Evolutionary conservation across 2,888 invertebrate genomes (phyloP), one percentile per base, ranked within the genome.

Genomic region (Anarsia innoxiella): DNA sequence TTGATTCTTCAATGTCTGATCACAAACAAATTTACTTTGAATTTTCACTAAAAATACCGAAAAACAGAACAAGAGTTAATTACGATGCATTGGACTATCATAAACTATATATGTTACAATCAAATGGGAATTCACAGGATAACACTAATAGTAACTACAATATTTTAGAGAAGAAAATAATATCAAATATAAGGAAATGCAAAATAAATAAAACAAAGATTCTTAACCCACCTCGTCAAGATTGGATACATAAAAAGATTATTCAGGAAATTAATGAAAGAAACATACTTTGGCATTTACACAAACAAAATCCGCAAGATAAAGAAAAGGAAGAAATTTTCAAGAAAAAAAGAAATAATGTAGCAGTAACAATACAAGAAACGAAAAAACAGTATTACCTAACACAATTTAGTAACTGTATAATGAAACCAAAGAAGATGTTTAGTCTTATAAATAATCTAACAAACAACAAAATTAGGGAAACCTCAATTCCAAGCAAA

Each of bases 11-110:
- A 9, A 26, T 26, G 26, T 26, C 26, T 25, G 23, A 36, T 9
- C 31, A 38, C 26, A 40, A 30, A 36, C 25, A 36, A 19, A 15
- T 27, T 28, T 26, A n/a, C 10, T 26, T 26, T n/a, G n/a, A 26
- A 26, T 9, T 26, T 6, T 9, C 4, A 10, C 4, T 3, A 26
- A 9, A 9, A 3, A 5, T 3, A 26, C 26, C 26, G 2, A 10
- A 26, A 26, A 6, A 3, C n/a, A 26, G 3, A 26, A 26, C n/a
- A 3, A n/a, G 26, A 26, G n/a, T 9, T n/a, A n/a, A 26, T 6
- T 19, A 19, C 6, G 19, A 19, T 6, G 19, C 19, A 5, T 5
- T 19, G 6, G 19, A 19, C 19, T 19, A 19, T 19, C 4, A 19
- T 6, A 19, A 19, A 19, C 19, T 19, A 19, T 19, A 19, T 19